Evolutionary conservation across 1,140 invertebrate genomes (phyloP).

Genomic region (Cydia strobilella): DNA sequence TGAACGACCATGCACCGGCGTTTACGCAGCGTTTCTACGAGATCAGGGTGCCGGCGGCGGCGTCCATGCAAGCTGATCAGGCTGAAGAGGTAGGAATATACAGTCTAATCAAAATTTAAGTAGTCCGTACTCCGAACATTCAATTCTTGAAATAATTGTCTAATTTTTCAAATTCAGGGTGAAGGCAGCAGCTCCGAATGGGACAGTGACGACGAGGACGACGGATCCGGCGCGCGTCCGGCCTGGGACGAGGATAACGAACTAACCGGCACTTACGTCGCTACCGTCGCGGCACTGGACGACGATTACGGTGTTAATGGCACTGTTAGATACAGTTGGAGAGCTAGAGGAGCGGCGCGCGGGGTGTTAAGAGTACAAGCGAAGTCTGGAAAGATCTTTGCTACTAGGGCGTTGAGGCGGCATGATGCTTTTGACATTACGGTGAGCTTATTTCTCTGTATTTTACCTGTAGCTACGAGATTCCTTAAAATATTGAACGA

Average conservation of each 20-base stretch:
- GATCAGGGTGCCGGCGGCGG: slow-evolving; percentile 86
- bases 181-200: slow-evolving; percentile 61
- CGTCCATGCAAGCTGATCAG: slow-evolving; percentile 22
- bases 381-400: slow-evolving; percentile 55
- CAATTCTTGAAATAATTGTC: not conserved
- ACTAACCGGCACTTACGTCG: slow-evolving; percentile 47
- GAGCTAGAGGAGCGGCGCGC: slow-evolving; percentile 58
- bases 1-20: slow-evolving; percentile 91
- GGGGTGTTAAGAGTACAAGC: slow-evolving; percentile 59
- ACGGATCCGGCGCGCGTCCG: slow-evolving; percentile 50
- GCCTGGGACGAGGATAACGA: slow-evolving; percentile 57
- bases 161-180: not conserved
- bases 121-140: no score
- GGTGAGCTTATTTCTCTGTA: slow-evolving; percentile 78
- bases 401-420: slow-evolving; percentile 80
- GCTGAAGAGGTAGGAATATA: slow-evolving; percentile 49
- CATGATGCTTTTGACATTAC: slow-evolving; percentile 90
- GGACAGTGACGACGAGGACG: slow-evolving; percentile 58
- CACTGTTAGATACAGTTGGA: slow-evolving; percentile 79
- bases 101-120: no score
- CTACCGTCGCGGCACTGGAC: slow-evolving; percentile 89
- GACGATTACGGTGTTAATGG: slow-evolving; percentile 91
- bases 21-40: slow-evolving; percentile 92
- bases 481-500: no score
- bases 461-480: not conserved